Conservation (phyloP, 2,797 vertebrate genomes). For the Vireo griseus region DNA sequence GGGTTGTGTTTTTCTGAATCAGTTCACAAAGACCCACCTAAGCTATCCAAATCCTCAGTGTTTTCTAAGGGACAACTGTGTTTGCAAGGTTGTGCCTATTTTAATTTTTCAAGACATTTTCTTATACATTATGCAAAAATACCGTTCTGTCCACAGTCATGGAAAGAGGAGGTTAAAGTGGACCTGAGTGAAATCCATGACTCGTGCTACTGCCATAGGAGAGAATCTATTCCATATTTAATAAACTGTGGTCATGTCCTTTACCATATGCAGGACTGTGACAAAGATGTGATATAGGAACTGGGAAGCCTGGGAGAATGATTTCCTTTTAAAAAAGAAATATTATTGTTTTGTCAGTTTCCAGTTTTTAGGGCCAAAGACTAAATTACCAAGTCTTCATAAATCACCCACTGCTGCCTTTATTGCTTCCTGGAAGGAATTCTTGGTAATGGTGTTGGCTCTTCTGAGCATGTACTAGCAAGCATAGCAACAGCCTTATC, state of each 20-base stretch:
- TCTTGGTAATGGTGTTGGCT: slow-evolving; percentile 12
- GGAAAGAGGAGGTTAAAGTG: not conserved
- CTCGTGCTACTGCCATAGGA: not conserved
- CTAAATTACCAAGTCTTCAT: slow-evolving; percentile 11
- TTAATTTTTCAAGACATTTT: not conserved
- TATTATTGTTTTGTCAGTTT: slow-evolving; percentile 47
- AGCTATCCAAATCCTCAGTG: fast-evolving
- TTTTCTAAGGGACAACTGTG: not conserved
- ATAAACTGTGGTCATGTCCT: not conserved
- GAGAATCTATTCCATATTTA: not conserved
- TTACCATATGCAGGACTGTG: not conserved
- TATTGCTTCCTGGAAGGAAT: slow-evolving; percentile 49
- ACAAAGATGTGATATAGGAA: slow-evolving; percentile 17
- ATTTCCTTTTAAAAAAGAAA: slow-evolving; percentile 9
- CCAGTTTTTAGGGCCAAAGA: slow-evolving; percentile 5
- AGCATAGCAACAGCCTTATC: slow-evolving; percentile 1
- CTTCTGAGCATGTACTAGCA: not conserved
- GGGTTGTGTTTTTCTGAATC: not conserved
- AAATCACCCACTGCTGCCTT: slow-evolving; percentile 28
- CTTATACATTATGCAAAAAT: not conserved
- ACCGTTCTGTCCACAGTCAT: not conserved
- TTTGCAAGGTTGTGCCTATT: not conserved
- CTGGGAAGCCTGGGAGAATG: not conserved
- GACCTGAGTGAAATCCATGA: not conserved
- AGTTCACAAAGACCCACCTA: not conserved